phyloP scores from a whole-genome alignment of 2,113 vertebrate genomes.

The Acanthisitta chloris region DNA sequence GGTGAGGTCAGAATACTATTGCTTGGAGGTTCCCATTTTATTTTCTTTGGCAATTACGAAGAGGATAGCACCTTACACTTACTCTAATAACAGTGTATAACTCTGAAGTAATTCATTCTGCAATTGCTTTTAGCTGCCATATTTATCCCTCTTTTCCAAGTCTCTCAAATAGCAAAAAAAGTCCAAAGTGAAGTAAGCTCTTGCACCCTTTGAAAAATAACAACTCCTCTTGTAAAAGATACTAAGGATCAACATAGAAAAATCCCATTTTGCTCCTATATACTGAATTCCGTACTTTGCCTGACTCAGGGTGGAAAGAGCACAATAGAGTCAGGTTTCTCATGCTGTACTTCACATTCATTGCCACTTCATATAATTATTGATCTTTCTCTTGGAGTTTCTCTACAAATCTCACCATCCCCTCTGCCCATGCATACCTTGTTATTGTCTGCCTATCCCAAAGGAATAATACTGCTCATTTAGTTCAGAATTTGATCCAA shows the following conservation, averaged over 20 bases:
- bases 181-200: not conserved
- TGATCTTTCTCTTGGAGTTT: not conserved
- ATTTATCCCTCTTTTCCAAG: not conserved
- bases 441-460: not conserved
- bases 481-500: not conserved
- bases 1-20: conserved; percentile 10
- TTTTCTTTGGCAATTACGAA: conserved; percentile 25
- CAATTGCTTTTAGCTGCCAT: not conserved
- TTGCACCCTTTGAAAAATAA: not conserved
- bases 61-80: conserved; percentile 21
- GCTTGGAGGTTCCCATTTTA: conserved; percentile 5
- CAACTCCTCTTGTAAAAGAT: not conserved
- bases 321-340: not conserved
- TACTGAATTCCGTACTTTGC: not conserved
- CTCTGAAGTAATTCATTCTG: conserved; percentile 11
- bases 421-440: not conserved
- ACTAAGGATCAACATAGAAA: not conserved
- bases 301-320: not conserved
- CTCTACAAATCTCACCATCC: not conserved
- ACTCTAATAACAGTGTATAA: not conserved
- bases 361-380: not conserved
- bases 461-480: not conserved
- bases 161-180: not conserved
- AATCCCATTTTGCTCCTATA: not conserved
- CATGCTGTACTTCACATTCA: not conserved